Evolutionary conservation across 2,113 vertebrate species (phyloP), one percentile per base, ranked within the genome.

Genomic region (Amblyopsis rosae): DNA sequence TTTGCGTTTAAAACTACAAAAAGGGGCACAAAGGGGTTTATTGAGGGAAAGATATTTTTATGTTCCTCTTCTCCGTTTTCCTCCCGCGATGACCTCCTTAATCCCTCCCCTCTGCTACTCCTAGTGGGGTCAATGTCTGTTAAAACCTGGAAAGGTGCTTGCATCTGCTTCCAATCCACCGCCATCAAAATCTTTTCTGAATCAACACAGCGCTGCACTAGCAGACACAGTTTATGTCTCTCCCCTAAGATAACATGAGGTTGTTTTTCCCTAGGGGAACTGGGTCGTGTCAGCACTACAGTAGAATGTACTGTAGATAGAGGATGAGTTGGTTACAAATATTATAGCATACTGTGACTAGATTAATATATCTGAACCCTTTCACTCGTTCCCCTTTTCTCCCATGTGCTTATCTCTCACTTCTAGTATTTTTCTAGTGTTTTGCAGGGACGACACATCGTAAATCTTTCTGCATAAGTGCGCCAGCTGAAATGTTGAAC

Each of bases 91-190:
- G 32, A 63, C 60, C 45, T 57, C 58, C 55, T 15, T 53, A 41
- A 58, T 64, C 69, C 35, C 2, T 47, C 26, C 12, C 75, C 68
- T 81, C 64, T 69, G 77, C 69, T 69, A 49, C 66, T 45, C 17
- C 51, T 15, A 62, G 59, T 67, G 61, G 73, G 64, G 73, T 73
- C 67, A 64, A 64, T 51, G 54, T 69, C 73, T 63, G 80, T 84
- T 87, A 91, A 90, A 88, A 83, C 70, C 82, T 85, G 83, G 83
- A 92, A 92, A 26, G 80, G 75, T 92, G 88, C 76, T 71, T 80
- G 89, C 89, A 94, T 92, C 91, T 94, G 91, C 82, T 92, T 92
- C 81, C 86, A 90, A 91, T 94, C 87, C 76, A 67, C 81, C 67
- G 73, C 67, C 62, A 69, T 85, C 66, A 71, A 91, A 70, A 87